Conservation (phyloP, 2,888 invertebrate genomes). For the Eumerus sabulonum region DNA sequence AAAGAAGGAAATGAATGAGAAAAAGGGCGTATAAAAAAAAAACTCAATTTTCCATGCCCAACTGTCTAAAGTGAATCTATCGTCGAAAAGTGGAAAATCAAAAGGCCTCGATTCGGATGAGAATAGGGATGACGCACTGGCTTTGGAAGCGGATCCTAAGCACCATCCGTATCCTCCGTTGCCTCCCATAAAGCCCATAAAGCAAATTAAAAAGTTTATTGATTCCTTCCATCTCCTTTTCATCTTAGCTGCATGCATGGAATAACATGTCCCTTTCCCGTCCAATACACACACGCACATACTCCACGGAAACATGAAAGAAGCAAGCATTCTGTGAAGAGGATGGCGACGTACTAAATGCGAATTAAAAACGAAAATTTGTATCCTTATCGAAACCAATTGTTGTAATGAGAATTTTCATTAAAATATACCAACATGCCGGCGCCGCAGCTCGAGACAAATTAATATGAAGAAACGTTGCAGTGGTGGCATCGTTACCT, state of each 20-base stretch:
- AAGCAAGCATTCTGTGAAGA: neutral
- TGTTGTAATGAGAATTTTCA: slow-evolving; percentile 63
- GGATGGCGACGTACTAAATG: slow-evolving; percentile 11
- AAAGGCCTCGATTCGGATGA: slow-evolving; percentile 21
- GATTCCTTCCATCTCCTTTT: slow-evolving; percentile 10
- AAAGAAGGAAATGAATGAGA: slow-evolving; percentile 1
- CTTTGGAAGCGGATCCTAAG: slow-evolving; percentile 3
- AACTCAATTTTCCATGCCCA: slow-evolving; percentile 35
- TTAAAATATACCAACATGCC: slow-evolving; percentile 30
- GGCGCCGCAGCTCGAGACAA: slow-evolving; percentile 21
- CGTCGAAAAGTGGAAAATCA: slow-evolving; percentile 56
- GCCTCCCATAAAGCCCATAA: slow-evolving; percentile 35
- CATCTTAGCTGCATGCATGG: neutral
- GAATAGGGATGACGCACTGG: slow-evolving; percentile 13
- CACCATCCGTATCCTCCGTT: no score
- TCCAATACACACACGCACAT: neutral
- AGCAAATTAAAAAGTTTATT: slow-evolving; percentile 50
- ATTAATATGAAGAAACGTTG: slow-evolving; percentile 50
- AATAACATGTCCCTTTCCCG: slow-evolving; percentile 6
- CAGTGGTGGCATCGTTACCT: neutral
- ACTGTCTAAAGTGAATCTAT: slow-evolving; percentile 23
- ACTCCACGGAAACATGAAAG: neutral
- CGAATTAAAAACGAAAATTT: slow-evolving; percentile 41
- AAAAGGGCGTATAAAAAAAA: slow-evolving; percentile 12
- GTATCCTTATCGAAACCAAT: slow-evolving; percentile 52